Evolutionary conservation across 2,888 invertebrate species (phyloP).

Genomic region (Cantharis rustica): DNA sequence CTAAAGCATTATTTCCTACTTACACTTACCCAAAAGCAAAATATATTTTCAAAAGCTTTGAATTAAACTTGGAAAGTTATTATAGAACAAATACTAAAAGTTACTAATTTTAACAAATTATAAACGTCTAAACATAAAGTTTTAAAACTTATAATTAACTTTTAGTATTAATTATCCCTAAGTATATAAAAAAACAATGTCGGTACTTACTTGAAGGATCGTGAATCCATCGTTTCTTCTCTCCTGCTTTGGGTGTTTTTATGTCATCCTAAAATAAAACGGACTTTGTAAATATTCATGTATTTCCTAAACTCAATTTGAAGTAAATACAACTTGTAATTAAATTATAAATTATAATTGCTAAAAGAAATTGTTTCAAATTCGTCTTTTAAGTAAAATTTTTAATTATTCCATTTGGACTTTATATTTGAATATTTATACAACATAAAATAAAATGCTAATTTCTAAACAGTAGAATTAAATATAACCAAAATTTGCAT

Average conservation of each 20-base stretch:
- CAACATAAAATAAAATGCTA: neutral
- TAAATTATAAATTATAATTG: conserved; percentile 23
- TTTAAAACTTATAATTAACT: neutral
- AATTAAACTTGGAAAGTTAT: neutral
- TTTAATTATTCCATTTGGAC: neutral
- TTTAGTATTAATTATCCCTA: neutral
- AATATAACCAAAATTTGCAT: neutral
- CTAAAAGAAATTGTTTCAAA: neutral
- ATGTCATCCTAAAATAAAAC: conserved; percentile 57
- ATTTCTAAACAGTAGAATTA: neutral
- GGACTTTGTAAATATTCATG: conserved; percentile 19
- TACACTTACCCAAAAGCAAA: neutral
- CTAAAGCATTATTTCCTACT: neutral
- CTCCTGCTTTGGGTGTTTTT: conserved; percentile 60
- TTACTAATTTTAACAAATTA: neutral
- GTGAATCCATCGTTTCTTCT: conserved; percentile 77
- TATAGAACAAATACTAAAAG: neutral
- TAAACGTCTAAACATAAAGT: neutral
- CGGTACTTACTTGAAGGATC: conserved; percentile 74
- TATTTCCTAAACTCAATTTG: neutral
- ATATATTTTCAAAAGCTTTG: neutral
- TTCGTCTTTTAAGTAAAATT: neutral
- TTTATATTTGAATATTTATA: neutral
- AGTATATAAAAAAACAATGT: neutral
- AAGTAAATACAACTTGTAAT: conserved; percentile 8